Base-by-base conservation (phyloP, 2,888 invertebrate species). In the Octonoba sinensis region DNA sequence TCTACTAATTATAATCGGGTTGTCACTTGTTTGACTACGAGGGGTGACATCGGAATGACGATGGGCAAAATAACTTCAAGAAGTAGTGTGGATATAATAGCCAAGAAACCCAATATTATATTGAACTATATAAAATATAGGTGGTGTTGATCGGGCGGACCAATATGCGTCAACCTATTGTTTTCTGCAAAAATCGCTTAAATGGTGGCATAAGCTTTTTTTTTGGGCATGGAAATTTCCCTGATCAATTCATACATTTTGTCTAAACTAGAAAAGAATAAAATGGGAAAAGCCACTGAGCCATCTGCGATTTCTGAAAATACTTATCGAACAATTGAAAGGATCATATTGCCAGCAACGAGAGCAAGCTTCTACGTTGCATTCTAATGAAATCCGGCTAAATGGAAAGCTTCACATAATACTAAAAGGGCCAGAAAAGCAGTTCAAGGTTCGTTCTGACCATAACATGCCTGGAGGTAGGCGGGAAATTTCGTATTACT, bases 141-240 rank as follows among this genome's bases (percentile, higher is more conserved):
- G 51, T 11, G 51, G 51, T 51, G 18, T 51, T 51, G 51, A 51
- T 51, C 51, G 51, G 51, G 51, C 51, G 51, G 51, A 51, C 51
- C 51, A 51, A 51, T 3, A 51, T 51, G 51, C 51, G 18, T 51
- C 51, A 51, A 51, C 51, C 51, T 51, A 51, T 51, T 51, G 51
- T 51, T 51, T 51, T 11, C 51, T 51, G 51, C 51, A 8, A 51
- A 51, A 51, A 51, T 51, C 18, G 51, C 18, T 51, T 15, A 51
- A 51, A 51, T 51, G 51, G 51, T 51, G 51, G 51, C 51, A 8
- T 51, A 51, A 51, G 51, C 51, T 51, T n/a, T 51, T 51, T 15
- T 51, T 3, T 15, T 2, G 4, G 51, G 18, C 3, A 51, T 51
- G 51, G 51, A 51, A 51, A 51, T 51, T 51, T 51, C 51, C 51